Evolutionary conservation across 2,888 invertebrate genomes (phyloP), one percentile per base, ranked within the genome.

Genomic region (Parapristionchus giblindavisi): DNA sequence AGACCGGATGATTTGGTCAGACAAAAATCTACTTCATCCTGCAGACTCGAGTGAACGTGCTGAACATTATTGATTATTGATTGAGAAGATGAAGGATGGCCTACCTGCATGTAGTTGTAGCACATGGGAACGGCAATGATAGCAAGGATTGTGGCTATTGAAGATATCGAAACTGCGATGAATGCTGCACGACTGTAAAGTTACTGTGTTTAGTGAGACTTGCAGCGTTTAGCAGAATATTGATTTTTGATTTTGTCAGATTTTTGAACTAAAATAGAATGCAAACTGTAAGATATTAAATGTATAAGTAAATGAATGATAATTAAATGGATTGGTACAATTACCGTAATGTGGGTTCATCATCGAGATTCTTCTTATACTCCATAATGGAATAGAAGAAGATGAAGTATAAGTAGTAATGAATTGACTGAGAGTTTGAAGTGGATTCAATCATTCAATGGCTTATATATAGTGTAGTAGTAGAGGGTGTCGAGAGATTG

Each of bases 101-200:
- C n/a, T 29, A 71, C 70, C 70, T 54, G 54, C 4, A 71, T 8
- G 56, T 71, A 71, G 70, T 71, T 71, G 70, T 71, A 71, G 70
- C 40, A 38, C 70, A 56, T 56, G 38, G 70, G 70, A 14, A 71
- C 56, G 38, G 70, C 70, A 24, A 71, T 38, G 36, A 71, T 71
- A 17, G 70, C 70, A 3, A 24, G n/a, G 29, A 71, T 27, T 17
- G 40, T 71, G 56, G 24, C 40, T 0, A 40, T 40, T 2, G 70
- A 56, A 29, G 70, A 54, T 14, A 71, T 40, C 27, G 70, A n/a
- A 21, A 71, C 70, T 4, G 70, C 54, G 32, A 38, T 24, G 56
- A 71, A 71, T 27, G 70, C 70, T 27, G 56, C 43, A 27, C 56
- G 54, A 3, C 48, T 71, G 56, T 6, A 61, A 14, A n/a, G n/a